Conservation (phyloP, 2,797 vertebrate species). For the Dromococcyx pavoninus region DNA sequence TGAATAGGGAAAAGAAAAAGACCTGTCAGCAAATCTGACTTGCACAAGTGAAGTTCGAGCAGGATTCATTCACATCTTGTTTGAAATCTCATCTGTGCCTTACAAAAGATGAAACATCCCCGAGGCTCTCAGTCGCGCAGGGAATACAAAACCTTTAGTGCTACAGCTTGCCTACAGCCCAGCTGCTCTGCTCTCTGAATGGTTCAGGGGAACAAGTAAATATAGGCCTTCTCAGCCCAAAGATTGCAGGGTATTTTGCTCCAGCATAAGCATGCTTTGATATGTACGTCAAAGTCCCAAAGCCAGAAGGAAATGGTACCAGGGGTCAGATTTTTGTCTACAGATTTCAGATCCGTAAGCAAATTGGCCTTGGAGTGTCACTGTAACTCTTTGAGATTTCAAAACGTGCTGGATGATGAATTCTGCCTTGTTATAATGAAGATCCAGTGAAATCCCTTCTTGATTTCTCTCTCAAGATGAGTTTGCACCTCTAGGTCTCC, state of each 20-base stretch:
- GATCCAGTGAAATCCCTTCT: neutral
- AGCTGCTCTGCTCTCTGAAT: conserved; percentile 18
- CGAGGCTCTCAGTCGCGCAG: neutral
- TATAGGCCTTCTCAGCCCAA: neutral
- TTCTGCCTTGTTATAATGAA: neutral
- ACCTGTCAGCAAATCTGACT: conserved; percentile 28
- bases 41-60: neutral
- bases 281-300: accelerated
- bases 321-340: neutral
- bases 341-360: neutral
- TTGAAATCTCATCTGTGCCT: conserved; percentile 50
- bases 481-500: neutral
- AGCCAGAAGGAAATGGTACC: neutral
- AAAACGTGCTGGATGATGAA: conserved; percentile 20
- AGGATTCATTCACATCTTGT: conserved; percentile 2
- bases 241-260: neutral
- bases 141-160: neutral
- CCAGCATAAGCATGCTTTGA: accelerated
- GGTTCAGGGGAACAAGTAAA: neutral
- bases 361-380: conserved; percentile 18
- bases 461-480: neutral
- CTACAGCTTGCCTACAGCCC: conserved; percentile 19
- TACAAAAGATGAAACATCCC: conserved; percentile 24
- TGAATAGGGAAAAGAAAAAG: neutral
- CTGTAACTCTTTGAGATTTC: neutral